phyloP scores from a whole-genome alignment of 2,797 vertebrate species.

The Masticophis lateralis region DNA sequence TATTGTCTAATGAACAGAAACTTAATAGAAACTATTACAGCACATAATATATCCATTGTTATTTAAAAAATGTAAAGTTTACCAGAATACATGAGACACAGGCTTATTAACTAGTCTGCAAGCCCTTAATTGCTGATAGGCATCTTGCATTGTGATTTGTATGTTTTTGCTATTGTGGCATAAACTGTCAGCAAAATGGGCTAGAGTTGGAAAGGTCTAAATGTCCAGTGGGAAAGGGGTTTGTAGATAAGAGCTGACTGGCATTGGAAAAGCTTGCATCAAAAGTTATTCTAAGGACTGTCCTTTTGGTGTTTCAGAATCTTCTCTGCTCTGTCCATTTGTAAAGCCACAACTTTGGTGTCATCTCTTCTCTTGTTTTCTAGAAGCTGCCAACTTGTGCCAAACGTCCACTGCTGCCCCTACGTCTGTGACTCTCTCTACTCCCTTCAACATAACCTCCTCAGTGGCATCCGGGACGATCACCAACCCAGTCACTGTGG shows the following conservation, averaged over 20 bases:
- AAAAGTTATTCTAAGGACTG: background rate
- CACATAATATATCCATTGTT: background rate
- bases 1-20: background rate
- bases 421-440: constrained; percentile 81
- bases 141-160: background rate
- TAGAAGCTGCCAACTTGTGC: constrained; percentile 83
- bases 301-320: background rate
- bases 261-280: background rate
- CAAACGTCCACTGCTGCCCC: constrained; percentile 81
- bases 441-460: constrained; percentile 83
- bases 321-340: constrained; percentile 3
- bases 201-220: background rate
- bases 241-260: background rate
- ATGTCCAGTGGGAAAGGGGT: background rate
- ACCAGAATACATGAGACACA: background rate
- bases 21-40: background rate
- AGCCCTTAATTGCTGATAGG: background rate
- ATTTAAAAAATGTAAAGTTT: background rate
- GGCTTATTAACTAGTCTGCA: background rate
- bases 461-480: constrained; percentile 80
- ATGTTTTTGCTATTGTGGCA: background rate
- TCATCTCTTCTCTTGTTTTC: constrained; percentile 69
- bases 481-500: constrained; percentile 92
- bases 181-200: background rate
- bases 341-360: constrained; percentile 54